These are phyloP conservation scores for Aurelia sp. DNA, from an alignment of 30 jellyfish, hydroid and myxozoan genomes.

Conservation along the genomic window DNA sequence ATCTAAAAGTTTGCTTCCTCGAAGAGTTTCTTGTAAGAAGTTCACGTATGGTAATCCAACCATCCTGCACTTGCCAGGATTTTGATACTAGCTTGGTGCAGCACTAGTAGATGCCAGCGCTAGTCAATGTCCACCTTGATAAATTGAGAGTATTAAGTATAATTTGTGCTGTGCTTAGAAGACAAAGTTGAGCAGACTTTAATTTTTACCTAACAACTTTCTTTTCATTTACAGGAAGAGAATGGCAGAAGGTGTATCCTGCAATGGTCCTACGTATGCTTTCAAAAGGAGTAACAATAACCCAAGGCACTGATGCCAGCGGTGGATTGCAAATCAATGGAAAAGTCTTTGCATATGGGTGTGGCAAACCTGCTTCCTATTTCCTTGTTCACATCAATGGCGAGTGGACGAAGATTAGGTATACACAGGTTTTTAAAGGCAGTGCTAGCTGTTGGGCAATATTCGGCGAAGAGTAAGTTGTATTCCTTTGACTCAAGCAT, in stretches of 20 bases:
- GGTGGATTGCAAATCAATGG: constrained; percentile 38
- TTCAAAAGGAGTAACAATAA: background rate
- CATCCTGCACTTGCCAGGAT: too few relatives aligned
- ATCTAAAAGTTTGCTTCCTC: too few relatives aligned
- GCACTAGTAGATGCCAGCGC: too few relatives aligned
- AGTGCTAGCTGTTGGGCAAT: constrained; percentile 56
- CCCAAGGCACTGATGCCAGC: background rate
- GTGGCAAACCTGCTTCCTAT: constrained; percentile 12
- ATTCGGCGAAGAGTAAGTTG: constrained; percentile 54
- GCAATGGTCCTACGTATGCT: constrained; percentile 54
- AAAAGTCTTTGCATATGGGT: constrained; percentile 20
- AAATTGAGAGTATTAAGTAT: too few relatives aligned
- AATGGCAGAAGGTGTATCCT: constrained; percentile 52
- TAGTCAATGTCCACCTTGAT: too few relatives aligned
- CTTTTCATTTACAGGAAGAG: background rate
- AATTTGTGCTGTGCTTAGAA: too few relatives aligned
- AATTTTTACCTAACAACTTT: too few relatives aligned
- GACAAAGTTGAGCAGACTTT: too few relatives aligned
- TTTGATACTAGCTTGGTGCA: too few relatives aligned
- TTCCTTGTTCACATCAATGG: constrained; percentile 53
- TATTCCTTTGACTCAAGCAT: too few relatives aligned
- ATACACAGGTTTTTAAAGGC: constrained; percentile 66
- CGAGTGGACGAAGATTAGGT: constrained; percentile 64
- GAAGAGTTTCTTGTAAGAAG: too few relatives aligned
- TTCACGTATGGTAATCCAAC: too few relatives aligned